Evolutionary conservation across 1,140 invertebrate species (phyloP), one percentile per base, ranked within the genome.

Genomic region (Eurosta solidaginis): DNA sequence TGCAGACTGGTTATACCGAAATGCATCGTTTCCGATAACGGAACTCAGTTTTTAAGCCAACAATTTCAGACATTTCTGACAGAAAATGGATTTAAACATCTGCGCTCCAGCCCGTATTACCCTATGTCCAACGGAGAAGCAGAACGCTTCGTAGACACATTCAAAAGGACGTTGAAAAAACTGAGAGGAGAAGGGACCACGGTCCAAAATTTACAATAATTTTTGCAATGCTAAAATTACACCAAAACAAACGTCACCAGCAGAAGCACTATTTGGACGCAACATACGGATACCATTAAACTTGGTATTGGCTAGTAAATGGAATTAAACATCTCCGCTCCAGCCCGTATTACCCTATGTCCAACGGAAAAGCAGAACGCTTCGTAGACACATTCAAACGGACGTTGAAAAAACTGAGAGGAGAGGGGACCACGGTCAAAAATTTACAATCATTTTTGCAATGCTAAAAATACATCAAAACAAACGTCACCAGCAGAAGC

Each of bases 281-380:
- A n/a, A n/a, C n/a, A n/a, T n/a, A n/a, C n/a, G n/a, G n/a, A n/a
- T n/a, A n/a, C n/a, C n/a, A n/a, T n/a, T n/a, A n/a, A n/a, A n/a
- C n/a, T n/a, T n/a, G n/a, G n/a, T n/a, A n/a, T n/a, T n/a, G n/a
- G n/a, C n/a, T n/a, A 77, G 63, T 27, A 10, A 45, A 52, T 79
- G 82, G 80, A 0, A 82, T 84, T 42, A 42, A 77, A 49, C 78
- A 82, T 74, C 79, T 50, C 49, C 81, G 50, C 59, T 79, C 29
- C 12, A 42, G 17, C 22, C 47, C 40, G 17, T 80, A 78, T 63
- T 79, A 83, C 80, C 82, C 83, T 27, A 81, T 49, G 1, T 82
- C 81, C 2, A 87, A 86, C 80, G 82, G 82, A 9, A 81, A 80
- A 27, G 82, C 83, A 7, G 83, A 86, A 81, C 84, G 78, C 29